Evolutionary conservation across 2,888 invertebrate genomes (phyloP), one percentile per base, ranked within the genome.

Genomic region (Drosophila birchii): DNA sequence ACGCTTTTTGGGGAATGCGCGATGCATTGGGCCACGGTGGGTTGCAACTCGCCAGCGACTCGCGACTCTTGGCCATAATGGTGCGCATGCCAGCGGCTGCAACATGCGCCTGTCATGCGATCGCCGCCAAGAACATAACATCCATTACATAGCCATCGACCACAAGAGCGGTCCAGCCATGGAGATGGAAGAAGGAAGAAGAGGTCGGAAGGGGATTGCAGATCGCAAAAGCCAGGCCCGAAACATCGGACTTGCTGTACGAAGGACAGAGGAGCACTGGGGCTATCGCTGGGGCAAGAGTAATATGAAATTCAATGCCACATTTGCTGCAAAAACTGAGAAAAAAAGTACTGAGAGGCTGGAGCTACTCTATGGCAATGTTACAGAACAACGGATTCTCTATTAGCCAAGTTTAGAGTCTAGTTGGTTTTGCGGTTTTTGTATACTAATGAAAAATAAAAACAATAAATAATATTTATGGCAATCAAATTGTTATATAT

Each of bases 1-100:
- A 91, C 90, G 91, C 90, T 90, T 90, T 81, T 88, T 87, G 84
- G 90, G 90, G 90, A 89, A 88, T 88, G 88, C 83, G 72, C 81
- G 69, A 75, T 89, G 85, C 89, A 79, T 57, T 76, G 75, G 85
- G 68, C 77, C 75, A 69, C 66, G 78, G 70, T 68, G 72, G 81
- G 76, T 54, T 66, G 63, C 60, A 32, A 39, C 45, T 63, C 32
- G 63, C 63, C 68, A 68, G 54, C 43, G 36, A 34, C 58, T 69
- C 41, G 51, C 43, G 38, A 64, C 73, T 79, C 72, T 78, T 84
- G 85, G 85, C 89, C 85, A 85, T 85, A 88, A 88, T 85, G 89
- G 85, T 89, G 89, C 89, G 86, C 89, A 88, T 90, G 90, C 90
- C 90, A 88, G 78, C 87, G 82, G 86, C 90, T 84, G 82, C 87